Conservation (phyloP, 1,140 invertebrate genomes). For the Drosophila littoralis region DNA sequence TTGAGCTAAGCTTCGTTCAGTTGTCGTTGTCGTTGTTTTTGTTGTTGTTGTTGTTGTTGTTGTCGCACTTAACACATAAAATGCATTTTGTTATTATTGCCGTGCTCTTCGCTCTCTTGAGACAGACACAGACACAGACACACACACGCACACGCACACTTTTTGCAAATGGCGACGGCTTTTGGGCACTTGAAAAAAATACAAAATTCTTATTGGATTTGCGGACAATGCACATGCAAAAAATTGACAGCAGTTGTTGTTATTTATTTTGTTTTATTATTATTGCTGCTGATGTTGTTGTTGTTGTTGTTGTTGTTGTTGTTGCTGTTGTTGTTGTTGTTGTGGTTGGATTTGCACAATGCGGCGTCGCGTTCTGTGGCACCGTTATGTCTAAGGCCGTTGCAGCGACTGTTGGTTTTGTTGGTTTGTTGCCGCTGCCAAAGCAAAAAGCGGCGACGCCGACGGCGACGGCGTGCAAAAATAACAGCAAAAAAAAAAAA, state of each 20-base stretch:
- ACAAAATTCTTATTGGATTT: constrained; percentile 3
- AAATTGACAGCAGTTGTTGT: not conserved
- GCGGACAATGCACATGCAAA: not conserved
- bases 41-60: not conserved
- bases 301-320: constrained; percentile 22
- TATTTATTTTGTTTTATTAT: not conserved
- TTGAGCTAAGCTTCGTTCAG: not conserved
- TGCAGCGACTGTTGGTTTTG: constrained; percentile 29
- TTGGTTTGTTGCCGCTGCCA: constrained; percentile 23
- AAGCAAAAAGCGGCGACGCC: constrained; percentile 7
- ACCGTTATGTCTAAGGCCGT: constrained; percentile 30
- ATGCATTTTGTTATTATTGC: constrained; percentile 7
- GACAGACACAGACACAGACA: not conserved
- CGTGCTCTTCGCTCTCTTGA: constrained; percentile 6
- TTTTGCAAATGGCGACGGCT: constrained; percentile 24
- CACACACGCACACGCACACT: not conserved
- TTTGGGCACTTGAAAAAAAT: constrained; percentile 19
- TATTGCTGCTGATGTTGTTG: constrained; percentile 29
- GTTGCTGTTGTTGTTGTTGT: constrained; percentile 30
- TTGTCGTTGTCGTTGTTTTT: not conserved
- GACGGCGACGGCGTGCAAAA: constrained; percentile 15
- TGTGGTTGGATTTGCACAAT: constrained; percentile 9
- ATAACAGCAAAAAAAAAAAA: constrained; percentile 2
- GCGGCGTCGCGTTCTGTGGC: constrained; percentile 5
- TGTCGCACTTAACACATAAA: constrained; percentile 1